phyloP scores from a whole-genome alignment of 2,113 vertebrate species.

The Leucosticte australis region DNA sequence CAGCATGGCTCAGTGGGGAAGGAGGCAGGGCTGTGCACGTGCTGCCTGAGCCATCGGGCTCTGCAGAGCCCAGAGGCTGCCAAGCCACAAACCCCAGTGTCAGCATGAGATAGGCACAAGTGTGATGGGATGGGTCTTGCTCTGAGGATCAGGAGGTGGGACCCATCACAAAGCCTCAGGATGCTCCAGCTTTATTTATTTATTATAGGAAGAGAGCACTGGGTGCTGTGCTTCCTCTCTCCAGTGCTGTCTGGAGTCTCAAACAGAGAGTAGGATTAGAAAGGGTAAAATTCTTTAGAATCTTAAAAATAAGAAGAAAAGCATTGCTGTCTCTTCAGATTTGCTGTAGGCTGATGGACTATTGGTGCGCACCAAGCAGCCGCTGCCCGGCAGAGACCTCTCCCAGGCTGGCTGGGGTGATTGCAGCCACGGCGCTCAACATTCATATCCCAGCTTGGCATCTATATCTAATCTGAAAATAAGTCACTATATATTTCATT shows the following conservation, averaged over 20 bases:
- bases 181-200: neutral
- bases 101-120: too few species aligned
- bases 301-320: neutral
- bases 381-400: neutral
- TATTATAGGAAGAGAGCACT: neutral
- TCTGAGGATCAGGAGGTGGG: neutral
- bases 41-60: rapidly evolving
- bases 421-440: neutral
- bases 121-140: neutral
- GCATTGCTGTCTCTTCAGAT: neutral
- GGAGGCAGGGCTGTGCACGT: rapidly evolving
- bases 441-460: neutral
- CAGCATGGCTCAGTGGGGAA: rapidly evolving
- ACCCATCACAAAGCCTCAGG: neutral
- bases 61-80: neutral
- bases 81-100: neutral
- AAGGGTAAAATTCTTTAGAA: neutral
- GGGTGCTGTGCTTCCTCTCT: neutral
- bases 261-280: neutral
- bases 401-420: neutral
- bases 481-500: constrained; percentile 59
- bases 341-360: constrained; percentile 11
- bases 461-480: constrained; percentile 51
- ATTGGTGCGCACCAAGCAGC: neutral
- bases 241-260: neutral